Evolutionary conservation across 2,888 invertebrate genomes (phyloP), one percentile per base, ranked within the genome.

Genomic region (Dendrolimus pini): DNA sequence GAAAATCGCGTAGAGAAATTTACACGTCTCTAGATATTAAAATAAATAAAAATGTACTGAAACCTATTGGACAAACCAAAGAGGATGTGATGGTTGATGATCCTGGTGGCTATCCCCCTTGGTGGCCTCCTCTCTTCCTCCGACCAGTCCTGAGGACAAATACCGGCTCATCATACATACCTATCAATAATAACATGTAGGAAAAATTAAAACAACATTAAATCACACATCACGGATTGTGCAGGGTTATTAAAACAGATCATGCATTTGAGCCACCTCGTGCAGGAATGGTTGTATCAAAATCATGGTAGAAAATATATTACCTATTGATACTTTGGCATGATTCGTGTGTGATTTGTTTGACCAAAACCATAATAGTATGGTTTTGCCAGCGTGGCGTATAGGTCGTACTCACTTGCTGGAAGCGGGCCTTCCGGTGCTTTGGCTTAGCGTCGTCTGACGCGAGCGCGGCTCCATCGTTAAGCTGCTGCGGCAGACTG

Each of bases 381-480:
- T 30, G 30, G 30, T 30, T 30, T 30, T 30, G 30, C 30, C 30
- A 30, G 30, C 30, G 30, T 30, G 30, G 30, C 6, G 6, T 30
- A 30, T 30, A 6, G 3, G 30, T 30, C 60, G 57, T 61, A 61
- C 85, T 85, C 82, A 94, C 95, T 93, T 96, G 96, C 85, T 96
- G 96, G 84, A 96, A 96, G 71, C 96, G 94, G 67, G 96, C 96
- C 91, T 96, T 96, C 75, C 96, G 93, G 85, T 96, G 96, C 85
- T 96, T 96, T 76, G 96, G 96, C 86, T 85, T 88, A 75, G 83
- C 69, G 70, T 90, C 89, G 66, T 88, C 87, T 60, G 61, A 93
- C 92, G 85, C 83, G 30, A 56, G 62, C 41, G 58, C 67, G 65
- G 85, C 74, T 74, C 85, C 66, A 69, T 85, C 78, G 66, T 89